Evolutionary conservation across 2,888 invertebrate genomes (phyloP).

Genomic region (Octodonta nipae): DNA sequence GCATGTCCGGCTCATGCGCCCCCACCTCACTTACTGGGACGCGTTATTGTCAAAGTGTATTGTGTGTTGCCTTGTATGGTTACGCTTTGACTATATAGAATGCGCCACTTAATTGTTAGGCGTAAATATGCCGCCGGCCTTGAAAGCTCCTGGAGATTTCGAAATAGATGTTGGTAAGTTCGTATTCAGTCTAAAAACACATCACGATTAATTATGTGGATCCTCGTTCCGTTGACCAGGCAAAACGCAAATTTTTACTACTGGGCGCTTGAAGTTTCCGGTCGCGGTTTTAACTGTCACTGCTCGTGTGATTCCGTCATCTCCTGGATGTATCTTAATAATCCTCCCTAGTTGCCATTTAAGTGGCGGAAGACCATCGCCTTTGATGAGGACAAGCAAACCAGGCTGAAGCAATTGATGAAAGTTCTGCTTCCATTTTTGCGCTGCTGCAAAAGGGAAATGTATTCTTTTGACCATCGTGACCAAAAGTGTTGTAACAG

Average conservation of each 20-base stretch:
- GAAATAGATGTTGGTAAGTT: too few species aligned
- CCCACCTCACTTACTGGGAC: too few species aligned
- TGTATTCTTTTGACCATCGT: conserved; percentile 6
- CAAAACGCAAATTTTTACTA: not conserved
- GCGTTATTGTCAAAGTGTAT: too few species aligned
- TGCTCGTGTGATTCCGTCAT: not conserved
- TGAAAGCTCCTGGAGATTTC: too few species aligned
- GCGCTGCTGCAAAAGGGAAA: conserved; percentile 5
- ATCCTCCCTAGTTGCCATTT: not conserved
- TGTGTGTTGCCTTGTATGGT: too few species aligned
- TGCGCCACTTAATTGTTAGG: too few species aligned
- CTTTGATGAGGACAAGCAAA: conserved; percentile 1
- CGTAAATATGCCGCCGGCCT: too few species aligned
- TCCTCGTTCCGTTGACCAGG: too few species aligned
- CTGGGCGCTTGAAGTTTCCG: not conserved
- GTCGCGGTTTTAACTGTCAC: not conserved
- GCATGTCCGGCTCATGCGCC: too few species aligned
- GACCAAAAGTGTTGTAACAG: conserved; percentile 6
- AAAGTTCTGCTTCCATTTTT: conserved; percentile 4
- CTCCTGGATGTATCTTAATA: not conserved
- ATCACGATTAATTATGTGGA: too few species aligned
- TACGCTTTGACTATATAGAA: too few species aligned
- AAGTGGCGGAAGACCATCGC: conserved; percentile 1
- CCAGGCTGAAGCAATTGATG: not conserved
- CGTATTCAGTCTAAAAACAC: too few species aligned